phyloP scores from a whole-genome alignment of 2,113 vertebrate species.

The Kobus ellipsiprymnus region DNA sequence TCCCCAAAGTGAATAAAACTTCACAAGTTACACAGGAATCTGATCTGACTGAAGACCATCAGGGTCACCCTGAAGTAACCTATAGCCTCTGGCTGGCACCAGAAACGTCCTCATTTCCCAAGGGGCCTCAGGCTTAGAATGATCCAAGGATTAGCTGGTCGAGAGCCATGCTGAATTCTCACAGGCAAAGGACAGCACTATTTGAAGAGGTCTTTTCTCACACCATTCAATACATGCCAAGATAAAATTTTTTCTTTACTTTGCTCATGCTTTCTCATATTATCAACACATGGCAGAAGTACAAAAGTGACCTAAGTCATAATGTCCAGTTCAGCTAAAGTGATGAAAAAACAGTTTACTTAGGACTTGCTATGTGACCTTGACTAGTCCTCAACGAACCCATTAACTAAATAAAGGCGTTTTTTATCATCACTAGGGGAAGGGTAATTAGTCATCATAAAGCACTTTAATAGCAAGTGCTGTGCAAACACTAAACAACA shows the following conservation, averaged over 20 bases:
- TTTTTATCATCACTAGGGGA: conserved; percentile 23
- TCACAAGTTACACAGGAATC: background rate
- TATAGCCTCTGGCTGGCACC: background rate
- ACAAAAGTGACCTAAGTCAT: conserved; percentile 29
- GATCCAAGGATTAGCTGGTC: conserved; percentile 11
- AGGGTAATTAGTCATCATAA: conserved; percentile 58
- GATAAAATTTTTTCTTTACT: background rate
- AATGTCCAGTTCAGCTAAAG: background rate
- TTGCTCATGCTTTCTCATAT: conserved; percentile 13
- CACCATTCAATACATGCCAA: background rate
- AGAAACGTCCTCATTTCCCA: conserved; percentile 29
- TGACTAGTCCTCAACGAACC: conserved; percentile 53
- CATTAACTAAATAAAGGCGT: conserved; percentile 60
- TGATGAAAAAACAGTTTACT: conserved; percentile 28
- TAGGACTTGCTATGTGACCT: conserved; percentile 55
- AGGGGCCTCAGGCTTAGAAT: background rate
- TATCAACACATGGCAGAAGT: conserved; percentile 13
- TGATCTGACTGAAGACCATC: conserved; percentile 12
- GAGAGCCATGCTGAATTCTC: background rate
- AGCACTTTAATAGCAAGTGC: conserved; percentile 32
- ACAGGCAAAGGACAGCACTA: background rate
- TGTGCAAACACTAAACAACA: conserved; percentile 40
- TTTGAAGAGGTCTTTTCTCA: conserved; percentile 10
- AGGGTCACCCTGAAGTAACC: conserved; percentile 45
- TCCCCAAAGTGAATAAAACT: background rate